Conservation (phyloP, 2,113 vertebrate genomes). For the Mastomys natalensis region DNA sequence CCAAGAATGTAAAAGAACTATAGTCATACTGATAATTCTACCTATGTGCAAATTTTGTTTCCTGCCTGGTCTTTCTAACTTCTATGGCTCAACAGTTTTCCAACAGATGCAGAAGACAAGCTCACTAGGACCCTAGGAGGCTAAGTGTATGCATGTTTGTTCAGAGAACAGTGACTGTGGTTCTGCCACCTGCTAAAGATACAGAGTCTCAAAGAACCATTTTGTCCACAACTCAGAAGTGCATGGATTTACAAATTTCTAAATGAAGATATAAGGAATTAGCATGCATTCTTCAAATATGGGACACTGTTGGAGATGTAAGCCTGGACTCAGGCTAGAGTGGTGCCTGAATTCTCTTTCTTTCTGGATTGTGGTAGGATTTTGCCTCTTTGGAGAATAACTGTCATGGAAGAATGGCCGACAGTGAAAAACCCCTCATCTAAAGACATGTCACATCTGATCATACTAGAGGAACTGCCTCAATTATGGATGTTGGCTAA, state of each 20-base stretch:
- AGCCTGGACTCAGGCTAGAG: not conserved
- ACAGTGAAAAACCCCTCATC: not conserved
- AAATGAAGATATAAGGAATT: not conserved
- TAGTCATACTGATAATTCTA: not conserved
- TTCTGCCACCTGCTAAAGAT: not conserved
- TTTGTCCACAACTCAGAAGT: constrained; percentile 33
- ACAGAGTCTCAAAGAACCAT: not conserved
- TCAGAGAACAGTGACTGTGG: not conserved
- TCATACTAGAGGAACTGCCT: not conserved
- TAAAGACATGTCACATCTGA: not conserved
- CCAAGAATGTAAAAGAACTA: not conserved
- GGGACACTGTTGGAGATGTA: not conserved
- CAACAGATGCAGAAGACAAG: not conserved
- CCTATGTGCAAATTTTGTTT: not conserved
- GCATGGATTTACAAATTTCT: not conserved
- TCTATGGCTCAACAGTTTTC: constrained; percentile 3
- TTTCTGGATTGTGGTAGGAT: not conserved
- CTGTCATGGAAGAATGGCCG: not conserved
- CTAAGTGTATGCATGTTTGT: not conserved
- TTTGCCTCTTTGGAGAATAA: not conserved
- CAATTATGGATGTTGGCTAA: not conserved
- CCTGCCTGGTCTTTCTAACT: not conserved
- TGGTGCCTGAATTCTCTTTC: not conserved
- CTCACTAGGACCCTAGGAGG: not conserved
- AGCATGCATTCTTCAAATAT: not conserved